Evolutionary conservation across 2,888 invertebrate species (phyloP).

Genomic region (Dolomedes plantarius): DNA sequence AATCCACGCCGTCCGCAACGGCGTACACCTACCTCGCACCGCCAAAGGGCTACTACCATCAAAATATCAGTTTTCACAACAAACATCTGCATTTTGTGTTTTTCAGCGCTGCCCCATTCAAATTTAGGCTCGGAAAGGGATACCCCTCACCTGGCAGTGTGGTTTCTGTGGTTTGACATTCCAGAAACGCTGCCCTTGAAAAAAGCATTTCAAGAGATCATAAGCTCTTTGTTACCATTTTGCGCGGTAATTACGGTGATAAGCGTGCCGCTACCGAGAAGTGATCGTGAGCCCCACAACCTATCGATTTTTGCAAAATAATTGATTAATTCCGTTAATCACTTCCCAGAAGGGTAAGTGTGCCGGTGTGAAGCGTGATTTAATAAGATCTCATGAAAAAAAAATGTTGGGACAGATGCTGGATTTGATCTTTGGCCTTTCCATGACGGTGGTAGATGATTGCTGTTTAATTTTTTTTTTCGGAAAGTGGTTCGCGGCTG

Average conservation of each 20-base stretch:
- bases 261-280: background rate
- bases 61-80: background rate
- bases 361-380: no score
- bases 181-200: background rate
- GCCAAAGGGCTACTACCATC: background rate
- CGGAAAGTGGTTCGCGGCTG: no score
- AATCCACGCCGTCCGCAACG: background rate
- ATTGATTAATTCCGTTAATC: no score
- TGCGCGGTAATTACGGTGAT: background rate
- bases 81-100: background rate
- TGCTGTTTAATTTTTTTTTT: no score
- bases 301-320: no score
- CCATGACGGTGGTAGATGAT: no score
- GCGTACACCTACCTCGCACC: no score
- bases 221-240: background rate
- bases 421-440: no score
- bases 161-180: conserved; percentile 53
- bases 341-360: no score
- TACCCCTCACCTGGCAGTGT: conserved; percentile 36
- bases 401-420: no score
- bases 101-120: background rate
- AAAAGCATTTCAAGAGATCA: background rate
- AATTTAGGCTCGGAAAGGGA: background rate
- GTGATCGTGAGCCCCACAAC: no score
- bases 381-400: no score